Conservation (phyloP, 2,113 vertebrate genomes). For the Esox niger region DNA sequence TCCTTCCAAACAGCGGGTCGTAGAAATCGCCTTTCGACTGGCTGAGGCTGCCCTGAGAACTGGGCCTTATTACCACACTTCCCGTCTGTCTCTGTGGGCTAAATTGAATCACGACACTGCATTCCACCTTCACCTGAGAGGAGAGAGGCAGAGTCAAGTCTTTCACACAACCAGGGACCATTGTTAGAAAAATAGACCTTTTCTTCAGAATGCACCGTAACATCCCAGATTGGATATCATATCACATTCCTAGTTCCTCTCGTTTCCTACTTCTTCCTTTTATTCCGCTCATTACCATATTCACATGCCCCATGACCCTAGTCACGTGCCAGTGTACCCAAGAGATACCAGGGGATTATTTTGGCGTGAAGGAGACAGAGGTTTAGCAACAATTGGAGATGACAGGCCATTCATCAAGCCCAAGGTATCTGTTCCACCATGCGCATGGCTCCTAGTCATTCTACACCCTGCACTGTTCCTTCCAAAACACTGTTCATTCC, state of each 20-base stretch:
- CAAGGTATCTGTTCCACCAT: constrained; percentile 59
- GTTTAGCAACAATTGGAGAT: constrained; percentile 63
- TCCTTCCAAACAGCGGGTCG: not conserved
- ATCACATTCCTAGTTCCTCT: no score
- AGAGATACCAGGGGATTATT: constrained; percentile 27
- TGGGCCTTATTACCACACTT: not conserved
- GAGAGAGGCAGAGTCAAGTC: not conserved
- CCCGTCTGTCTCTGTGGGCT: constrained; percentile 6
- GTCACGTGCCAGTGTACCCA: constrained; percentile 13
- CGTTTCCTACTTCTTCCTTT: no score
- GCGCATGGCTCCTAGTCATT: constrained; percentile 57
- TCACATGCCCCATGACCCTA: constrained; percentile 42
- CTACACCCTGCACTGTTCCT: constrained; percentile 45
- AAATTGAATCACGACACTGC: not conserved
- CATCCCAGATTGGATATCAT: no score
- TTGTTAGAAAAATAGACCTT: not conserved
- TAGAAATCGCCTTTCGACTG: not conserved
- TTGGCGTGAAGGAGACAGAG: constrained; percentile 57
- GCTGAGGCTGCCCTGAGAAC: not conserved
- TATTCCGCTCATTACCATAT: constrained; percentile 31
- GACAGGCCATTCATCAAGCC: constrained; percentile 76
- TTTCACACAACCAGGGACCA: not conserved
- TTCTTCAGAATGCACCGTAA: no score
- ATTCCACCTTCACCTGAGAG: constrained; percentile 10
- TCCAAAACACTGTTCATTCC: constrained; percentile 52